A percentile compares a stretch with the other conserved stretches of the same genome.
Evolutionary conservation across 1,140 invertebrate genomes (phyloP).

Genomic region (Pogonus chalceus): DNA sequence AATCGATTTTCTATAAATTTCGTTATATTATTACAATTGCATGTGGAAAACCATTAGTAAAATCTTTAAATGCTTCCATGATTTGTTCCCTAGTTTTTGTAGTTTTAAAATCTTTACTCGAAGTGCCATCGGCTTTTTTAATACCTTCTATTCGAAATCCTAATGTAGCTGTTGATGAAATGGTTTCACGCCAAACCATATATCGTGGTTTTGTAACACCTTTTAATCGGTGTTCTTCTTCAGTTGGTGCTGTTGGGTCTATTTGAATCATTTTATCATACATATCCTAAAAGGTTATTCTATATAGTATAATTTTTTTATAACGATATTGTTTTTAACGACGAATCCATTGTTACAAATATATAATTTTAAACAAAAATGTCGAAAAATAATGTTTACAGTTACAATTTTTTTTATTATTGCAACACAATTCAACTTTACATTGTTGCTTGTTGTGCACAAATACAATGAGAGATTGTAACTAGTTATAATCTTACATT

Average conservation of each 20-base stretch:
- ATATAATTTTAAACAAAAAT: too few species aligned
- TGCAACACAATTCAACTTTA: too few species aligned
- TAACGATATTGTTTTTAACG: conserved; percentile 3
- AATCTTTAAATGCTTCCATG: conserved; percentile 68
- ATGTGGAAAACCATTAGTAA: conserved; percentile 68
- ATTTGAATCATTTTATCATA: conserved; percentile 98
- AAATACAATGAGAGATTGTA: too few species aligned
- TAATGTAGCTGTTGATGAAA: conserved; percentile 88
- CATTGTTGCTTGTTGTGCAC: too few species aligned
- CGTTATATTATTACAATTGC: conserved; percentile 46
- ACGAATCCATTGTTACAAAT: too few species aligned
- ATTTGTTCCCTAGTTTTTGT: conserved; percentile 78
- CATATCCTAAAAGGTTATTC: conserved; percentile 88
- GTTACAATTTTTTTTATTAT: too few species aligned
- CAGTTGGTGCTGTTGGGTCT: conserved; percentile 78
- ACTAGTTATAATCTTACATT: too few species aligned
- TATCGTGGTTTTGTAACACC: conserved; percentile 92
- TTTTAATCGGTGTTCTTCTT: conserved; percentile 78
- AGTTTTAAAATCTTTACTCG: conserved; percentile 95
- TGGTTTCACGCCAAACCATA: conserved; percentile 96
- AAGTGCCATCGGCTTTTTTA: conserved; percentile 75
- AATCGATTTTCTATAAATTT: neutral
- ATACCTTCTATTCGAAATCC: conserved; percentile 96
- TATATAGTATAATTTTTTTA: conserved; percentile 16
- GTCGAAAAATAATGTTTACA: too few species aligned